Evolutionary conservation across 2,888 invertebrate genomes (phyloP), one percentile per base, ranked within the genome.

Genomic region (Cosmorhoe ocellata): DNA sequence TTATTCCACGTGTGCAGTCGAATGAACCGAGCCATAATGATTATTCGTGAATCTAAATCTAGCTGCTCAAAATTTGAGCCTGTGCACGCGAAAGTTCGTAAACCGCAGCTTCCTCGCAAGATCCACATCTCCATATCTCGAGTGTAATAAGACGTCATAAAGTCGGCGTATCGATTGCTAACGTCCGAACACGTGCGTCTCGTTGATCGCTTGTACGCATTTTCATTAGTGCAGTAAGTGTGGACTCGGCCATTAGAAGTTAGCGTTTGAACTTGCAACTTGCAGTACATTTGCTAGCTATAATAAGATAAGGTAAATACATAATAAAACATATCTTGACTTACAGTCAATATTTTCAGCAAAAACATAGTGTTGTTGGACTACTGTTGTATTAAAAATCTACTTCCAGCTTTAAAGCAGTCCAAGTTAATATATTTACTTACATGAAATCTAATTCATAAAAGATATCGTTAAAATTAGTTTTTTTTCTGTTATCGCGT

Each of bases 221-320:
- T 70, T 69, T 71, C 74, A 76, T 75, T 77, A 74, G 66, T 62
- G 56, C 58, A 60, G 61, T 64, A 18, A 40, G 39, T 12, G 39
- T 43, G 61, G 51, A 27, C 27, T 38, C 27, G 18, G 22, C 8
- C 22, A 43, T 31, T 32, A 49, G 38, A 27, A 32, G 31, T 27
- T 3, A 38, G 42, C 42, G 49, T 38, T 38, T 38, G n/a, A n/a
- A 27, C 2, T 18, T 9, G 41, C 18, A 18, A 18, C 18, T 3
- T 18, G 18, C 18, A 18, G 18, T 18, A n/a, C n/a, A n/a, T n/a
- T n/a, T 18, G 18, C 18, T 3, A 18, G 18, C 4, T 4, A n/a
- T n/a, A n/a, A n/a, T n/a, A n/a, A n/a, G n/a, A n/a, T n/a, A n/a
- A n/a, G n/a, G n/a, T n/a, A 18, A 18, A 18, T 18, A 18, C 18